phyloP scores from a whole-genome alignment of 2,113 vertebrate genomes.

The Cairina moschata region DNA sequence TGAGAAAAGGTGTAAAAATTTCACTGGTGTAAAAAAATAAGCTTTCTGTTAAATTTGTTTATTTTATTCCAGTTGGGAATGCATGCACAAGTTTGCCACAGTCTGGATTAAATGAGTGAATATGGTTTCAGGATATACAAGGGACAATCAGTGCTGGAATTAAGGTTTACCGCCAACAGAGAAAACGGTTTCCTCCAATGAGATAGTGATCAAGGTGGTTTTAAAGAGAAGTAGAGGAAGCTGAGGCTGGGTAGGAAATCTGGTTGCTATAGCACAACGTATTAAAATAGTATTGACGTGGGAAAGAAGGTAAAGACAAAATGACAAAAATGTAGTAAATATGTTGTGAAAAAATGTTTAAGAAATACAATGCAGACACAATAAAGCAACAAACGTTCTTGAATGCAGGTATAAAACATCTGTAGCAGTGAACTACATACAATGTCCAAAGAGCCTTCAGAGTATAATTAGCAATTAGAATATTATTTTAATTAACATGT shows the following conservation, averaged over 20 bases:
- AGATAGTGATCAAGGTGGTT: not conserved
- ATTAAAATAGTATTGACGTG: not conserved
- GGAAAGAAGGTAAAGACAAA: not conserved
- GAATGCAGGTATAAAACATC: not conserved
- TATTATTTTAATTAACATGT: conserved; percentile 12
- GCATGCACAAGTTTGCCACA: not conserved
- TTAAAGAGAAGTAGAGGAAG: not conserved
- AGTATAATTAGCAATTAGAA: not conserved
- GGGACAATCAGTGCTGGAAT: not conserved
- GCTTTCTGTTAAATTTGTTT: not conserved
- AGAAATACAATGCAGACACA: not conserved
- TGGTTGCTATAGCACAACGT: not conserved
- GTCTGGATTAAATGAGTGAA: not conserved
- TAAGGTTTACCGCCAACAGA: accelerated
- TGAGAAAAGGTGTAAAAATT: not conserved
- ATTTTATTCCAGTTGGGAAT: not conserved
- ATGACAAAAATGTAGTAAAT: not conserved
- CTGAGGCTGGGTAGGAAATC: not conserved
- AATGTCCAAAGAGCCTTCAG: conserved; percentile 10
- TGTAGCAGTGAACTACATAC: not conserved
- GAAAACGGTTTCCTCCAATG: not conserved
- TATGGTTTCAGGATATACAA: not conserved
- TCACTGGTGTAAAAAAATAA: not conserved
- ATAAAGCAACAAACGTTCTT: not conserved
- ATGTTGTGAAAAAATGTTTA: not conserved